A percentile compares a stretch with the other conserved stretches of the same genome.
Conservation (phyloP, 1,140 invertebrate genomes). For the Zophobas atratus region DNA sequence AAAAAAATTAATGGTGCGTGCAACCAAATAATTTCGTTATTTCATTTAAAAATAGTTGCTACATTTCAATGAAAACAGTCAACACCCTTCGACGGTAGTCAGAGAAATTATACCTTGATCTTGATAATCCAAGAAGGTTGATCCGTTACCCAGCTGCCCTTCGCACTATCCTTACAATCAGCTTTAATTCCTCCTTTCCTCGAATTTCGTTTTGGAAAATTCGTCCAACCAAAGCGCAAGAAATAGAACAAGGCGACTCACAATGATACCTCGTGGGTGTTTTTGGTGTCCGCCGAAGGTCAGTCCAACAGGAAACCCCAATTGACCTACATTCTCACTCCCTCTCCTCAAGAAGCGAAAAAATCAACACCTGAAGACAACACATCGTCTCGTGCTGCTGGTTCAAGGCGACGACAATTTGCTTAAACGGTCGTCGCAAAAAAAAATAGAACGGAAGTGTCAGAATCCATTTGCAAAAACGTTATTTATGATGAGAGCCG, state of each 20-base stretch:
- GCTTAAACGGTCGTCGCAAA: conserved; percentile 5
- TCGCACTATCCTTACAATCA: too few species aligned
- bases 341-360: not conserved
- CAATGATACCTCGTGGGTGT: not conserved
- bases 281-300: not conserved
- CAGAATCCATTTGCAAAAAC: conserved; percentile 53
- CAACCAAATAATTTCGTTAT: too few species aligned
- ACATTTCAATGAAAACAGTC: too few species aligned
- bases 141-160: too few species aligned
- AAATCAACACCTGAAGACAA: conserved; percentile 15
- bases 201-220: too few species aligned
- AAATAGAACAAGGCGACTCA: conserved; percentile 13
- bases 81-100: too few species aligned
- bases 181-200: too few species aligned
- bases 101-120: too few species aligned
- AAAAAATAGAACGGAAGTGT: conserved; percentile 54
- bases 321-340: conserved; percentile 33
- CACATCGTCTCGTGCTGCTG: not conserved
- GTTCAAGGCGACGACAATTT: conserved; percentile 15
- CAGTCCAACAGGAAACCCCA: conserved; percentile 31
- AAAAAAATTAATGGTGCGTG: too few species aligned
- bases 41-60: too few species aligned
- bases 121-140: too few species aligned
- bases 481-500: conserved; percentile 44
- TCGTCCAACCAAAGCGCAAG: not conserved